Conservation (phyloP, 2,888 invertebrate genomes). For the Acholoe squamosa region DNA sequence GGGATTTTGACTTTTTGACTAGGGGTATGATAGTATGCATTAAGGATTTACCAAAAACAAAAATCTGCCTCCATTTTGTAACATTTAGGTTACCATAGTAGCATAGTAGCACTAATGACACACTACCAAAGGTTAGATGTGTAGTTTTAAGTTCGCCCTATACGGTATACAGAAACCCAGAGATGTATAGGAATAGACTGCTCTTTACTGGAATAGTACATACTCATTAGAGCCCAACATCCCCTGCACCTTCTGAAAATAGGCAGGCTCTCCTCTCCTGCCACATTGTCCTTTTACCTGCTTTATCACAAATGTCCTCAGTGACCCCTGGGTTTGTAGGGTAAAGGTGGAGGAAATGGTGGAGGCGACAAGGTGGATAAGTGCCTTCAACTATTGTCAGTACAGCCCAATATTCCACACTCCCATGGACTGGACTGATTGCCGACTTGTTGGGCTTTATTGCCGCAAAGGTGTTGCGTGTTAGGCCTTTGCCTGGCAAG, state of each 20-base stretch:
- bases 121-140: too few species aligned
- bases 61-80: too few species aligned
- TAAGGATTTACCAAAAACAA: too few species aligned
- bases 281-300: constrained; percentile 15
- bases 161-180: too few species aligned
- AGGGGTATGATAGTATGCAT: too few species aligned
- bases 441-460: not conserved
- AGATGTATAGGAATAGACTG: too few species aligned
- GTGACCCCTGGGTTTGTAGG: not conserved
- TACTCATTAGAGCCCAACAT: not conserved
- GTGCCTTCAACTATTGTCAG: constrained; percentile 27
- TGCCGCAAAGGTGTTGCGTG: not conserved
- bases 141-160: too few species aligned
- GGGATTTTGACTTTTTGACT: too few species aligned
- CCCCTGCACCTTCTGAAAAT: not conserved
- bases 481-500: too few species aligned
- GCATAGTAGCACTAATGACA: too few species aligned
- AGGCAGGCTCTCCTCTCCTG: not conserved
- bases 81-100: too few species aligned
- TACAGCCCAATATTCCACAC: not conserved
- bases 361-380: not conserved
- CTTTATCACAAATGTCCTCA: not conserved
- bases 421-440: not conserved
- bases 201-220: not conserved
- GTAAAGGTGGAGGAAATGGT: not conserved